These are phyloP conservation scores for Gryon sp. DNA, from an alignment of 1,140 invertebrate species.

Conservation along the genomic window DNA sequence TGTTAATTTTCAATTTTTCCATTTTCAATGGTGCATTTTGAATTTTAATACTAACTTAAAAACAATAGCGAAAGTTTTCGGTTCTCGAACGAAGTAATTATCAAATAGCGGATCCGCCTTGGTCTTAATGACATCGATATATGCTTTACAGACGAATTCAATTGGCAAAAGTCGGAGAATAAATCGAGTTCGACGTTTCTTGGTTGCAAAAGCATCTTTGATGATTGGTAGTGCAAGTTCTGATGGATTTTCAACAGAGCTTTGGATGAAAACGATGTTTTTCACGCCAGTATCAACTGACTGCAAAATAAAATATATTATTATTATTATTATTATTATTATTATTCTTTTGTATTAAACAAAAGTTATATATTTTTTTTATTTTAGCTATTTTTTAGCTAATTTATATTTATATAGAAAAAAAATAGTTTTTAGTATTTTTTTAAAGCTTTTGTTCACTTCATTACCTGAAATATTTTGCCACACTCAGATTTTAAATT, in stretches of 20 bases:
- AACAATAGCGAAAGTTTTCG: constrained; percentile 87
- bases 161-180: constrained; percentile 90
- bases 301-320: constrained; percentile 73
- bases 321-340: constrained; percentile 6
- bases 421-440: not conserved
- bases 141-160: constrained; percentile 88
- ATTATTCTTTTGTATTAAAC: not conserved
- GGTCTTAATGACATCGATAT: constrained; percentile 85
- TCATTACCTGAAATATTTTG: constrained; percentile 72
- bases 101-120: constrained; percentile 85
- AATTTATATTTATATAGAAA: too few species aligned
- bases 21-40: too few species aligned
- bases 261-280: constrained; percentile 91
- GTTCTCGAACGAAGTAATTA: constrained; percentile 86
- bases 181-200: constrained; percentile 85
- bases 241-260: constrained; percentile 86
- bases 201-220: constrained; percentile 84
- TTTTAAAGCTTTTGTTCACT: too few species aligned
- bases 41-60: constrained; percentile 82
- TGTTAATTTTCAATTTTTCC: too few species aligned
- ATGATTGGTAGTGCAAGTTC: constrained; percentile 85
- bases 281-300: constrained; percentile 87
- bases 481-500: constrained; percentile 81
- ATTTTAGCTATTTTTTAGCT: too few species aligned
- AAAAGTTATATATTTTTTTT: not conserved